These are phyloP conservation scores for Antennarius maculatus DNA, from an alignment of 2,797 vertebrate genomes.

Conservation along the genomic window DNA sequence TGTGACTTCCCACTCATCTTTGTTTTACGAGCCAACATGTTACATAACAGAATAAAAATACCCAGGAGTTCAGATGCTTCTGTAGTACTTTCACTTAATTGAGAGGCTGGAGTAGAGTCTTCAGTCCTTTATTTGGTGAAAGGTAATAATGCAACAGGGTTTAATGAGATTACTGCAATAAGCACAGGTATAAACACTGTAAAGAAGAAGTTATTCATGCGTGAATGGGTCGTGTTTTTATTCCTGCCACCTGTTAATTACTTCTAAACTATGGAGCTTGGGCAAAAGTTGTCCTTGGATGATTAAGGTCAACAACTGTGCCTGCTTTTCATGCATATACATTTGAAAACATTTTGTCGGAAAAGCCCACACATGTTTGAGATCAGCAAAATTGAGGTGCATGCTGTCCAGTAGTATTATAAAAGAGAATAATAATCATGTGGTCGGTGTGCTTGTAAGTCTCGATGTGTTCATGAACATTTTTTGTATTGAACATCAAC, in stretches of 20 bases:
- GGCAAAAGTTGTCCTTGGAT: no score
- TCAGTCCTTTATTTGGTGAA: no score
- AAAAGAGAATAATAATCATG: no score
- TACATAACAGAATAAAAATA: slow-evolving; percentile 48
- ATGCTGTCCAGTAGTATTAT: not conserved
- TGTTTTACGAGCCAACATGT: slow-evolving; percentile 46
- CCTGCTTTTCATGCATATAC: not conserved
- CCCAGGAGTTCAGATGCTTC: slow-evolving; percentile 22
- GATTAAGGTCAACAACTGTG: no score
- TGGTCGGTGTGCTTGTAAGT: not conserved
- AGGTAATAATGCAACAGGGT: no score
- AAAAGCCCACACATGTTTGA: slow-evolving; percentile 8
- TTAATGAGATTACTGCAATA: no score
- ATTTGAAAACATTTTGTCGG: not conserved
- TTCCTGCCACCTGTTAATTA: no score
- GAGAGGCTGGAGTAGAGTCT: no score
- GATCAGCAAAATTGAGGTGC: not conserved
- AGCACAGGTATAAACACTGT: no score
- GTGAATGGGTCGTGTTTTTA: no score
- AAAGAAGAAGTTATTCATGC: no score
- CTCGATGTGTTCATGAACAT: not conserved
- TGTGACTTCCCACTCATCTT: slow-evolving; percentile 46
- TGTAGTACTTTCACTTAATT: slow-evolving; percentile 1
- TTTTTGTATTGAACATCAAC: not conserved
- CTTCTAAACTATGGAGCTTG: no score